Evolutionary conservation across 2,797 vertebrate genomes (phyloP), one percentile per base, ranked within the genome.

Genomic region (Chanos chanos): DNA sequence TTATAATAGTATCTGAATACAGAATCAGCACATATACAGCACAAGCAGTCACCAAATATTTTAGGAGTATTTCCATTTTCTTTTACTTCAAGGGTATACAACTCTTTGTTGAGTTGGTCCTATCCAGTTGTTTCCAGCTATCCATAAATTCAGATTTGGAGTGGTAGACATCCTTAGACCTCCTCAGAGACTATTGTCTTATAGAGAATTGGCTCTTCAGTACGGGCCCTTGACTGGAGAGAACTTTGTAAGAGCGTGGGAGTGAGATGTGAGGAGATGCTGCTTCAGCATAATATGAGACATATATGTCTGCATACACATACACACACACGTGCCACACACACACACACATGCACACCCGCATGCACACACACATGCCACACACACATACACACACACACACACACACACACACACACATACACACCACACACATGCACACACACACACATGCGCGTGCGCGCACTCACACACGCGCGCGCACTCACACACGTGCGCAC

Each of bases 231-330:
- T 65, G 67, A 70, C 68, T 58, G 65, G 75, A 58, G 61, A 68
- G 63, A 78, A 83, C 85, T 86, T 79, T 75, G 73, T 27, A 64
- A 37, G 66, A 61, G 65, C 55, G 66, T 68, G 64, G 31, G 56
- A 56, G 75, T 63, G 66, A 48, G 68, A 75, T 74, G 70, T 75
- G 57, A 50, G 62, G 47, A 47, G 58, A 71, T 71, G 75, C 81
- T 77, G 5, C 54, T 78, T 77, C 74, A 61, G 70, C 72, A 65
- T 19, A 43, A 58, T 22, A 34, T 54, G 37, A 54, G 52, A 45
- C 51, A 49, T 50, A 76, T 55, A 73, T 70, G 78, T 74, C 74
- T 64, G 34, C 45, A 33, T 31, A n/a, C n/a, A n/a, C n/a, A n/a
- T n/a, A n/a, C n/a, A n/a, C n/a, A n/a, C n/a, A n/a, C n/a, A n/a